Conservation (phyloP, 2,113 vertebrate genomes). For the Edolisoma coerulescens region DNA sequence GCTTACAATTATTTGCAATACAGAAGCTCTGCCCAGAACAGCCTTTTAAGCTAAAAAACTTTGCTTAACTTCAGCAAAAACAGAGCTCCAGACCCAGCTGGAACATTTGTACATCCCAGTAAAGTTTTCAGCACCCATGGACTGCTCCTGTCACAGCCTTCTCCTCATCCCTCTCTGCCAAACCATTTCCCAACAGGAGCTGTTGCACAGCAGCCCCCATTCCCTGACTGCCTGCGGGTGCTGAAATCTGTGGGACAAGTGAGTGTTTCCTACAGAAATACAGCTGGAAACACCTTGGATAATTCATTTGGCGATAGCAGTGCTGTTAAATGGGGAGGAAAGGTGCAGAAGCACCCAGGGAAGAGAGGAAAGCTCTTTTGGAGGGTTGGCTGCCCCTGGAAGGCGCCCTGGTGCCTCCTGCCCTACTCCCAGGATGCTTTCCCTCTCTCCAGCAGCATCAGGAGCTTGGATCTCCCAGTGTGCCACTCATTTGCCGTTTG, state of each 20-base stretch:
- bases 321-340: fast-evolving
- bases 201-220: not conserved
- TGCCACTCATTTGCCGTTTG: fast-evolving
- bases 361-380: not conserved
- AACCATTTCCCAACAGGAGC: not conserved
- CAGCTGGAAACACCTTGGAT: not conserved
- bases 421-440: not conserved
- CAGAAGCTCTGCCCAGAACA: not conserved
- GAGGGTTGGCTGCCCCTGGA: not conserved
- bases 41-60: not conserved
- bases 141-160: not conserved
- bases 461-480: not conserved
- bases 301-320: not conserved
- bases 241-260: not conserved
- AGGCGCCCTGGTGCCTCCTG: not conserved
- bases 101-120: not conserved
- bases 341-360: not conserved
- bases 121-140: not conserved
- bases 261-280: not conserved
- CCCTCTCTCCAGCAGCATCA: not conserved
- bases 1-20: not conserved
- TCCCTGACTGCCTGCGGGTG: too few relatives aligned
- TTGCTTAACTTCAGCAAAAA: not conserved
- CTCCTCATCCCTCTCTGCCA: not conserved
- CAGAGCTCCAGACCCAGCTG: not conserved